These are phyloP conservation scores for Spilogale gracilis DNA, from an alignment of 2,113 vertebrate species.

Conservation along the genomic window DNA sequence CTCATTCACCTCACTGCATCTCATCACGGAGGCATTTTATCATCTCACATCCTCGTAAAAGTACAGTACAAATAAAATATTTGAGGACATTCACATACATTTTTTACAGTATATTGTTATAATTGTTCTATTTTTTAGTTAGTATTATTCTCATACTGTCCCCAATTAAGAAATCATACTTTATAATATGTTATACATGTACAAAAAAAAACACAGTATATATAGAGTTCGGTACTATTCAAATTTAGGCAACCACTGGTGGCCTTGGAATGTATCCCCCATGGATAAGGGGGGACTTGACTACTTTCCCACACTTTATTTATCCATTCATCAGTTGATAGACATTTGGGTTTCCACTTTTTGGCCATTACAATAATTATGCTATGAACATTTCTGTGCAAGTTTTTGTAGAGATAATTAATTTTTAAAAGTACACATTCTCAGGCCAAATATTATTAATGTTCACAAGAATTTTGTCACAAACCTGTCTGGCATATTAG, in stretches of 20 bases:
- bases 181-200: neutral
- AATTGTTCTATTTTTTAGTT: neutral
- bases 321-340: neutral
- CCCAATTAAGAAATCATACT: neutral
- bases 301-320: neutral
- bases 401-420: neutral
- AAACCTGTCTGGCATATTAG: conserved; percentile 96
- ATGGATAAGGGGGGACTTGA: neutral
- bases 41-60: neutral
- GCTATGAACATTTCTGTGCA: neutral
- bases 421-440: conserved; percentile 32
- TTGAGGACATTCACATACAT: neutral
- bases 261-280: neutral
- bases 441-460: conserved; percentile 13
- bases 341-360: conserved; percentile 31
- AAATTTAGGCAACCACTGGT: neutral
- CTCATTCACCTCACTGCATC: neutral
- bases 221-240: neutral
- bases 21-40: neutral
- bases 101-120: neutral
- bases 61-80: neutral
- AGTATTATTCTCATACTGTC: neutral
- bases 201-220: neutral
- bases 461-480: conserved; percentile 56
- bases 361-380: neutral